phyloP scores from a whole-genome alignment of 2,888 invertebrate species.

The Volucella zonaria region DNA sequence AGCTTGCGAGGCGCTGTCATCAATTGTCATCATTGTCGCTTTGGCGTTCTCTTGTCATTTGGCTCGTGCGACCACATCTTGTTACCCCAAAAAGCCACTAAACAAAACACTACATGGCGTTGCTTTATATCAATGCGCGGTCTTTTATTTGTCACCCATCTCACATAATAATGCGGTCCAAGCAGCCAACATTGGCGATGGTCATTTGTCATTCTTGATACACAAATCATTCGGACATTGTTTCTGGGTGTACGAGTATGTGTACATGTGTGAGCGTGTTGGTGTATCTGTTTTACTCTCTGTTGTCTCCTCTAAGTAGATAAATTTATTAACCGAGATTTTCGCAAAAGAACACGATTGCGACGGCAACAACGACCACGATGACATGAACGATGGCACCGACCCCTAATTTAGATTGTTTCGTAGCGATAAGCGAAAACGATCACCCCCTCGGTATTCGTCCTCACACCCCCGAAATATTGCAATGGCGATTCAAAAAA shows the following conservation, averaged over 20 bases:
- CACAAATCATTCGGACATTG: constrained; percentile 72
- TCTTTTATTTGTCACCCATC: constrained; percentile 70
- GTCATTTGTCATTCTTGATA: constrained; percentile 69
- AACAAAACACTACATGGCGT: constrained; percentile 19
- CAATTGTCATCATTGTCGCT: constrained; percentile 67
- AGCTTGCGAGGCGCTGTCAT: constrained; percentile 63
- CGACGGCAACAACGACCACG: not conserved
- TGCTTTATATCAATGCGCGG: constrained; percentile 56
- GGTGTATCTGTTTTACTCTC: not conserved
- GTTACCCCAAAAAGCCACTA: constrained; percentile 64
- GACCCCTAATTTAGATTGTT: constrained; percentile 69
- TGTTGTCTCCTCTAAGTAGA: constrained; percentile 61
- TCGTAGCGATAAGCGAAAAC: constrained; percentile 58
- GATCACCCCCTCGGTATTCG: constrained; percentile 48
- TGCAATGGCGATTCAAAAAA: constrained; percentile 45
- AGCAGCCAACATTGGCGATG: constrained; percentile 50
- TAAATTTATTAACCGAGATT: constrained; percentile 71
- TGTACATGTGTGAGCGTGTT: constrained; percentile 13
- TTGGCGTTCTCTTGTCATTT: constrained; percentile 66
- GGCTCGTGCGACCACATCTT: constrained; percentile 70
- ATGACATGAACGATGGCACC: constrained; percentile 24
- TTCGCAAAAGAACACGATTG: constrained; percentile 34
- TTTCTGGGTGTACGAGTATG: not conserved
- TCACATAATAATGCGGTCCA: constrained; percentile 66
- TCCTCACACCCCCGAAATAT: constrained; percentile 1